Evolutionary conservation across 2,797 vertebrate species (phyloP).

Genomic region (Rhabdomys pumilio): DNA sequence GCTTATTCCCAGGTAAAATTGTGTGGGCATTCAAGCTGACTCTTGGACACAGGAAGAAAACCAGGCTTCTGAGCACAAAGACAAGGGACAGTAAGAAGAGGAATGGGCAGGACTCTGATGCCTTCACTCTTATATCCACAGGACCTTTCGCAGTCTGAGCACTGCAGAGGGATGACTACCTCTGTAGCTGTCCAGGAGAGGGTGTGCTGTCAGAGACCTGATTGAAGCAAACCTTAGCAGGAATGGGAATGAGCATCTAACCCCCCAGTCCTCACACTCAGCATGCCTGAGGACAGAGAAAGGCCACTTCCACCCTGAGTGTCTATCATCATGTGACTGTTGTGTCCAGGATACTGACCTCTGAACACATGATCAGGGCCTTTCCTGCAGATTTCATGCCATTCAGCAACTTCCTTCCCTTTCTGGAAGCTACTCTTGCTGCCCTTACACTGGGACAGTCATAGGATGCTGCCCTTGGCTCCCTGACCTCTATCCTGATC

Average conservation of each 20-base stretch:
- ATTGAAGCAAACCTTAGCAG: background rate
- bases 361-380: background rate
- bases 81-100: background rate
- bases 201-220: background rate
- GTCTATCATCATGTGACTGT: background rate
- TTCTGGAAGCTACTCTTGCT: accelerated
- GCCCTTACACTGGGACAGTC: accelerated
- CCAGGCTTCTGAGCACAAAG: background rate
- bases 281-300: background rate
- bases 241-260: too few relatives aligned
- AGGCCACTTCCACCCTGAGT: background rate
- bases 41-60: background rate
- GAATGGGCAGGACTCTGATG: background rate
- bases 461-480: background rate
- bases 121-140: background rate
- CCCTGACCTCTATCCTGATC: accelerated
- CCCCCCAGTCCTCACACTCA: background rate
- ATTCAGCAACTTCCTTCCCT: slow-evolving; percentile 54
- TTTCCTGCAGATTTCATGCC: background rate
- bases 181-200: background rate
- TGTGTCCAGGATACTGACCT: background rate
- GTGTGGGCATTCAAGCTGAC: background rate
- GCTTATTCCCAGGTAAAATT: background rate
- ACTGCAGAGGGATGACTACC: background rate
- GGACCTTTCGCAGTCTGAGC: background rate